These are phyloP conservation scores for Unio pictorum DNA, from an alignment of 2,888 invertebrate genomes.

Conservation along the genomic window DNA sequence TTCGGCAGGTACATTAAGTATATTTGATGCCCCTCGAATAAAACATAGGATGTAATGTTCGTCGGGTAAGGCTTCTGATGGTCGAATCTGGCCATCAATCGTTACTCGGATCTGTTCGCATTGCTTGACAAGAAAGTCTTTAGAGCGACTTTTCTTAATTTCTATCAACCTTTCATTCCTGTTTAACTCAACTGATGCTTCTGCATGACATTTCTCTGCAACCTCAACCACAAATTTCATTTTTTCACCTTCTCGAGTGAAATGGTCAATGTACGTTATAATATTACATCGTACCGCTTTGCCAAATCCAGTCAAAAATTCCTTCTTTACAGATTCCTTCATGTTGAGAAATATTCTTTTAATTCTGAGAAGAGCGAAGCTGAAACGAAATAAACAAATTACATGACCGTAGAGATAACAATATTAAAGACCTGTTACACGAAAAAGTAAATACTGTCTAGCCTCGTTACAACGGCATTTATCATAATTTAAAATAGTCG, in stretches of 20 bases:
- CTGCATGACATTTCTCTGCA: slow-evolving; percentile 27
- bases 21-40: slow-evolving; percentile 31
- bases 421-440: too few species aligned
- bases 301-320: slow-evolving; percentile 40
- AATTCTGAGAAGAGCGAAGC: slow-evolving; percentile 35
- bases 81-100: slow-evolving; percentile 38
- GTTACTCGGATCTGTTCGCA: slow-evolving; percentile 31
- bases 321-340: slow-evolving; percentile 44
- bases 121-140: slow-evolving; percentile 32
- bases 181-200: slow-evolving; percentile 28
- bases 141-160: slow-evolving; percentile 40
- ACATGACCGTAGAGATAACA: too few species aligned
- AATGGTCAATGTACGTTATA: slow-evolving; percentile 38
- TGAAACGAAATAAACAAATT: slow-evolving; percentile 12
- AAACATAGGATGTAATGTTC: slow-evolving; percentile 30
- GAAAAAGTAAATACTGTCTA: too few species aligned
- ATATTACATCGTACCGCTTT: slow-evolving; percentile 38
- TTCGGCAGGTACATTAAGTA: slow-evolving; percentile 37
- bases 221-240: slow-evolving; percentile 39
- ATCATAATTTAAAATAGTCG: too few species aligned
- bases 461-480: too few species aligned
- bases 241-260: slow-evolving; percentile 28
- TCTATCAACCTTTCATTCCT: slow-evolving; percentile 30
- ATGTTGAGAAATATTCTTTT: slow-evolving; percentile 44
- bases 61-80: slow-evolving; percentile 22